Percentiles rank a stretch among this genome's conserved stretches.
Evolutionary conservation across 2,797 vertebrate genomes (phyloP).

Genomic region (Urocyon cinereoargenteus): DNA sequence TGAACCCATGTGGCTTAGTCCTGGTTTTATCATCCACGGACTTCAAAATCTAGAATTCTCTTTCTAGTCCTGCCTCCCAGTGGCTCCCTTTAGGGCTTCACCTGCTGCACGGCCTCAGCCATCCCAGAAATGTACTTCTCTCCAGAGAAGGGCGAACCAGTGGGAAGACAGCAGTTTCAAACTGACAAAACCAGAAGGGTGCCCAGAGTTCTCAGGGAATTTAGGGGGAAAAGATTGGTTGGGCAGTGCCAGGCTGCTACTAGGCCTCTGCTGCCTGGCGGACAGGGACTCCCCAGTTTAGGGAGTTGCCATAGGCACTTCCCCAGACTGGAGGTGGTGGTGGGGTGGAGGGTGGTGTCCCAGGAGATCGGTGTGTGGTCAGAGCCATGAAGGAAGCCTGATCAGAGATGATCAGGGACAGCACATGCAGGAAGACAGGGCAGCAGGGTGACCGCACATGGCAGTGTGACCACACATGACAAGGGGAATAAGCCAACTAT

Average conservation of each 20-base stretch:
- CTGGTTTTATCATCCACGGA: neutral
- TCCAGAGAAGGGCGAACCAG: neutral
- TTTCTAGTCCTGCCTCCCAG: neutral
- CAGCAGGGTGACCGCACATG: neutral
- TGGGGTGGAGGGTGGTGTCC: neutral
- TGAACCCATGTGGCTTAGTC: neutral
- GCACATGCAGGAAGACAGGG: rapidly evolving
- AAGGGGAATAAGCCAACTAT: neutral
- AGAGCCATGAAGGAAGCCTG: neutral
- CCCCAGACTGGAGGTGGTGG: neutral
- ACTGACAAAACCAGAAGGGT: neutral
- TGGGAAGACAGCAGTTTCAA: neutral
- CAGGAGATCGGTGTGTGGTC: neutral
- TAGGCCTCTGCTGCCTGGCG: neutral
- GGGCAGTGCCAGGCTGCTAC: neutral
- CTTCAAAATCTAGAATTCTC: neutral
- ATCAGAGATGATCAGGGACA: no score
- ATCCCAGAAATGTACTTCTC: neutral
- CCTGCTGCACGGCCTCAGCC: neutral
- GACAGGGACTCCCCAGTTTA: neutral
- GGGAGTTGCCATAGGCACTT: no score
- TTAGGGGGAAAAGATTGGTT: neutral
- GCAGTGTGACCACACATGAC: no score
- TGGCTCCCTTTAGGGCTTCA: neutral
- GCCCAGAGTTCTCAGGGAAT: neutral